phyloP scores from a whole-genome alignment of 2,113 vertebrate species.

The Chloropsis hardwickii region DNA sequence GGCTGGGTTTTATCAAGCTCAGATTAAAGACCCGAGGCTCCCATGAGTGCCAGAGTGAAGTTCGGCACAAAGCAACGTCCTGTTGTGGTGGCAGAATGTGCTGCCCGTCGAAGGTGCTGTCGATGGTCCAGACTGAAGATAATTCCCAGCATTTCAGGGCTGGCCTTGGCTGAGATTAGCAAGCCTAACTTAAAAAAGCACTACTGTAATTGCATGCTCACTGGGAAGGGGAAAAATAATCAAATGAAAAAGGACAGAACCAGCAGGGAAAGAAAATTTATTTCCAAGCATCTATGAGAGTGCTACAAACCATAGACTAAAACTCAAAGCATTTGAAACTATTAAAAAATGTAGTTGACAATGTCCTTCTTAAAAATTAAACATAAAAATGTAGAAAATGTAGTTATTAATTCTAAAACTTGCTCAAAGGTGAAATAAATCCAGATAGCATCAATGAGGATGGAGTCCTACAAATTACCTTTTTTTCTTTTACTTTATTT shows the following conservation, averaged over 20 bases:
- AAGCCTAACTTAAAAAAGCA: background rate
- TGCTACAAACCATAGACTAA: slow-evolving; percentile 74
- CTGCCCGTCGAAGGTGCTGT: background rate
- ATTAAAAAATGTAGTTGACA: slow-evolving; percentile 65
- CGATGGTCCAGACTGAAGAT: rapidly evolving
- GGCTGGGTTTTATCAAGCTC: background rate
- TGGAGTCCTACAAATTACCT: slow-evolving; percentile 30
- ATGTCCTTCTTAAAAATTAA: slow-evolving; percentile 46
- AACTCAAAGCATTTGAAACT: slow-evolving; percentile 69
- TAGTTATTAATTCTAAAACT: slow-evolving; percentile 59
- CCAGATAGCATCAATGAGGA: slow-evolving; percentile 30
- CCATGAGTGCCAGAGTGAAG: rapidly evolving
- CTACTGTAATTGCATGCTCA: background rate
- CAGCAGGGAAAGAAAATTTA: slow-evolving; percentile 76
- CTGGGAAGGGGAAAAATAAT: slow-evolving; percentile 26
- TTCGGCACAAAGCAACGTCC: background rate
- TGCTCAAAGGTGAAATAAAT: slow-evolving; percentile 36
- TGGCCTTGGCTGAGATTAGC: background rate
- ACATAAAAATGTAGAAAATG: slow-evolving; percentile 71
- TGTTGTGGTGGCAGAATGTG: background rate
- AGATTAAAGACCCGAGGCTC: background rate
- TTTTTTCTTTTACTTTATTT: slow-evolving; percentile 13
- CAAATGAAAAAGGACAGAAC: slow-evolving; percentile 74
- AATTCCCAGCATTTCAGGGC: background rate
- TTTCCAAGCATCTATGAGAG: slow-evolving; percentile 72